Base-by-base conservation (phyloP, 2,113 vertebrate species). In the Ailurus styani region DNA sequence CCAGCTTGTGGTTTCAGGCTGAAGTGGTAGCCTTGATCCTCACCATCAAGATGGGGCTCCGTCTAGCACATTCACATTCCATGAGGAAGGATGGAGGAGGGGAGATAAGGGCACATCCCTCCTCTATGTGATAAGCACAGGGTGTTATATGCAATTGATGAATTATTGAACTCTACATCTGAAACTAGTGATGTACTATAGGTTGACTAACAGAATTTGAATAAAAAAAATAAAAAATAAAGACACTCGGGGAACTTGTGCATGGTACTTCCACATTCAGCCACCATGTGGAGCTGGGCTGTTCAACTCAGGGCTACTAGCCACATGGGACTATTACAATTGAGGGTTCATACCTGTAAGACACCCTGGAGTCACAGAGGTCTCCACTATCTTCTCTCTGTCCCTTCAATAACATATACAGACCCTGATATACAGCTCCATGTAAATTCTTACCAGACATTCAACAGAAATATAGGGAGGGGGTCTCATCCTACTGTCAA, bases 81-180 rank as follows among this genome's bases (percentile, higher is more conserved):
- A 18, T 2, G 29, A 1, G 57, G 64, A 73, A 54, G 62, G 18
- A 64, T 2, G 1, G 25, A 17, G 29, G 3, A 60, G 1, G 5
- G 17, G 4, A 0, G 3, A 66, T 27, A 45, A 45, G n/a, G 34
- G 4, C 2, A 1, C 31, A 7, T 29, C 7, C 47, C 60, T 31
- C 52, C 37, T 25, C 8, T 29, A 34, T 66, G 62, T 66, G 62
- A 66, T 66, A 31, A 66, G 62, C 62, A 66, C 62, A 34, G 31
- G 6, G 14, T 66, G 31, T 34, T 66, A 66, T 66, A 66, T 66
- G 15, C 31, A 34, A 66, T 66, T 34, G 31, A 66, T 66, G 31
- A 34, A 34, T 66, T 66, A 66, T 17, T 34, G 62, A 66, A 66
- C 29, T 66, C 62, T 66, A 66, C 31, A 66, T 66, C 62, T 34